Evolutionary conservation across 2,888 invertebrate species (phyloP), one percentile per base, ranked within the genome.

Genomic region (Cataglyphis altisquamis): DNA sequence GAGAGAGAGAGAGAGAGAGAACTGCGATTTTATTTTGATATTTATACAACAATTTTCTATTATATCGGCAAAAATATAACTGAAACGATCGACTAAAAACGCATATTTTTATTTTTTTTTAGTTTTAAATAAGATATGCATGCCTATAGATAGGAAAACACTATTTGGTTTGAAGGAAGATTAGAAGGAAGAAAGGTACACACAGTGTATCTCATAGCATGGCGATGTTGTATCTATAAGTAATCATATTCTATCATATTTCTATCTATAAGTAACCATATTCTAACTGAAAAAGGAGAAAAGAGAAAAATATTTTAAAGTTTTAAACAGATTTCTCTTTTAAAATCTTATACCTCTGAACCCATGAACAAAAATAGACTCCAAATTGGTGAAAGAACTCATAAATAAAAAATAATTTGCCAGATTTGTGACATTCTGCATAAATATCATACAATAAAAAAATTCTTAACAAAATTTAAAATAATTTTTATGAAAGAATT

Each of bases 101-200:
- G 32, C 25, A 55, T 67, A 48, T 67, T 55, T 66, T 15, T 84
- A 82, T 78, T 78, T 67, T 82, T 82, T 67, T 64, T 12, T 32
- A 74, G 1, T 57, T 63, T 48, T n/a, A 45, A 52, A 60, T 62
- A 39, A 83, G 82, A 88, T 80, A 80, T 60, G 21, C 25, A 9
- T 18, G 41, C 1, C 12, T 4, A 36, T 36, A 67, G 73, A 88
- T 70, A 87, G 82, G 73, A 64, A 77, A 66, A 62, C 10, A 55
- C 45, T 88, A 89, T 88, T 87, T 88, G 83, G 67, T 89, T 84
- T 85, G 62, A 77, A 80, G 81, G 70, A 86, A 77, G 41, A 57
- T 86, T 72, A 29, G 29, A 29, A 29, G 29, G 29, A 29, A 29
- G 29, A 29, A 29, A 29, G 29, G 29, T 29, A 29, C 29, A 48